Base-by-base conservation (phyloP, 1,140 invertebrate genomes). In the Calephelis nemesis region DNA sequence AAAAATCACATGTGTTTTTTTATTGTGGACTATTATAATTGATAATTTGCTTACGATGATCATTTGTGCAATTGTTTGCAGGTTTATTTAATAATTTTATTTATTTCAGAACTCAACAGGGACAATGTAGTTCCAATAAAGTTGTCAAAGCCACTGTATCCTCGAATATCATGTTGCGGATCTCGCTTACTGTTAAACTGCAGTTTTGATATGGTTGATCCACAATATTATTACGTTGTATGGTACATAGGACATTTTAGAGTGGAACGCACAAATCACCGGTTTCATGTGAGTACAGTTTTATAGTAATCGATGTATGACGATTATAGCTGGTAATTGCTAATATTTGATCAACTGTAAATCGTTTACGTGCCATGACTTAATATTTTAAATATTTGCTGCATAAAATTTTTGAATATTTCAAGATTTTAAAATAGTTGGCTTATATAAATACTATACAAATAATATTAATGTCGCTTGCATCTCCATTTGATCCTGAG, bases 161-260 rank as follows among this genome's bases (percentile, higher is more conserved):
- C 75, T 5, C 62, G 47, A 42, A 63, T 79, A 15, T 67, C 78
- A 6, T 73, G 65, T 60, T 64, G 74, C n/a, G 76, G 78, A 39
- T 69, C 74, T 8, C 67, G 30, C 8, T 42, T 80, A 42, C 30
- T 62, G 6, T 71, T 76, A 12, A 68, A 15, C 9, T 78, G 74
- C 58, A 63, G 50, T 62, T 81, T 81, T 47, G 67, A 68, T 45
- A 12, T 75, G 13, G 40, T 67, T 5, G 76, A 78, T 58, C 13
- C 69, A 9, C 63, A 63, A 39, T 76, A 73, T 63, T 76, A 73
- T 45, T 76, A 58, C 48, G 76, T 74, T 0, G 71, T 74, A 12
- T 80, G 78, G 78, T 70, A 74, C n/a, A 62, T 80, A 19, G 78
- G 78, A 5, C 67, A 72, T 66, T 76, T 71, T 63, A 77, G 71